Conservation (phyloP, 2,113 vertebrate species). For the Micronycteris hirsuta region DNA sequence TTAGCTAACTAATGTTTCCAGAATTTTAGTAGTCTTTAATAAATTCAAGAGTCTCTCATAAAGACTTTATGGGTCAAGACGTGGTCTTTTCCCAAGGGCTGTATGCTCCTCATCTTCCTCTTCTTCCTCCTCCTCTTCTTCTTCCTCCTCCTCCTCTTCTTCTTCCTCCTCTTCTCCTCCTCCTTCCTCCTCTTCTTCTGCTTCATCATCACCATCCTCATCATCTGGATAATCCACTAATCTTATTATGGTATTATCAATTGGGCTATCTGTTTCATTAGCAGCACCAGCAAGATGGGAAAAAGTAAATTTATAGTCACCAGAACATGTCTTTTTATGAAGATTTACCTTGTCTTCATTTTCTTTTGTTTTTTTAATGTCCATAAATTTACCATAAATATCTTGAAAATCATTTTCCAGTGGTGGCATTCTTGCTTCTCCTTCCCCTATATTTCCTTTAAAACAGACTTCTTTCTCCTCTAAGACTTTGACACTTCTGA, state of each 20-base stretch:
- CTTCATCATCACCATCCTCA: conserved; percentile 64
- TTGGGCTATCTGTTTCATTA: conserved; percentile 82
- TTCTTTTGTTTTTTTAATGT: conserved; percentile 88
- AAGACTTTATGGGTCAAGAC: conserved; percentile 87
- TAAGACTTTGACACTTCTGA: conserved; percentile 80
- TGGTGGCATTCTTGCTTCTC: conserved; percentile 80
- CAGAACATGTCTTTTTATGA: conserved; percentile 75
- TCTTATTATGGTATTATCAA: conserved; percentile 80
- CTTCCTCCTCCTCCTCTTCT: too few relatives aligned
- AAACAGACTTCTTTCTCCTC: conserved; percentile 89
- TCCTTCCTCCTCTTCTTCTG: conserved; percentile 81
- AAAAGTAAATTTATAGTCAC: conserved; percentile 80
- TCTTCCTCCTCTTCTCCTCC: too few relatives aligned
- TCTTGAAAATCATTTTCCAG: conserved; percentile 88
- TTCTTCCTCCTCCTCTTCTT: too few relatives aligned
- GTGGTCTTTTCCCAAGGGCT: conserved; percentile 88
- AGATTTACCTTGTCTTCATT: conserved; percentile 82
- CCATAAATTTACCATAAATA: conserved; percentile 87
- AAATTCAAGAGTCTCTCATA: neutral
- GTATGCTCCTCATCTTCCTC: conserved; percentile 84
- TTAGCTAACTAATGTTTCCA: conserved; percentile 79
- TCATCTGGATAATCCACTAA: conserved; percentile 90
- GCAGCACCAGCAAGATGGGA: conserved; percentile 81
- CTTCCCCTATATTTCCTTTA: conserved; percentile 86
- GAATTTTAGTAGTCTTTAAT: conserved; percentile 67